phyloP scores from a whole-genome alignment of 2,888 invertebrate genomes.

The Synanthedon vespiformis region DNA sequence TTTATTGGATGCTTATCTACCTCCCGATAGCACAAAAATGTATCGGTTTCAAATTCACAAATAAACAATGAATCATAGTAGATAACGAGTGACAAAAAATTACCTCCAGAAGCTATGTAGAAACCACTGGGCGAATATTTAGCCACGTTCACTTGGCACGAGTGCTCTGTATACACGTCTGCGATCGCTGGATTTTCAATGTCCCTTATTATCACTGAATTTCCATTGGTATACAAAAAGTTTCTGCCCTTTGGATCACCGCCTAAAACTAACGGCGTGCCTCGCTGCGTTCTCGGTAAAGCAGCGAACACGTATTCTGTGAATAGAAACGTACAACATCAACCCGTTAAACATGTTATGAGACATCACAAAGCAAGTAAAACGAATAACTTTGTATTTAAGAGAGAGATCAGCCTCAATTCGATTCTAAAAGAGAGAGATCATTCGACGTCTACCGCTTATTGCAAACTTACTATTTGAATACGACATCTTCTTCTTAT shows the following conservation, averaged over 20 bases:
- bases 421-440: neutral
- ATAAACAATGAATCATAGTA: conserved; percentile 1
- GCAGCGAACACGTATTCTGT: conserved; percentile 92
- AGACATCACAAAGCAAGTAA: conserved; percentile 10
- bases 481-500: conserved; percentile 51
- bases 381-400: neutral
- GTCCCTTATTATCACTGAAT: conserved; percentile 96
- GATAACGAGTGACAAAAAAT: conserved; percentile 16
- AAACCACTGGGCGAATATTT: conserved; percentile 98
- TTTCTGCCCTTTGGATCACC: conserved; percentile 97
- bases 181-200: conserved; percentile 95
- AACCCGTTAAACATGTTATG: neutral
- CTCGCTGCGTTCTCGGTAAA: conserved; percentile 93
- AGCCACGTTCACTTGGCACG: conserved; percentile 94
- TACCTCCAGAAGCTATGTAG: conserved; percentile 98
- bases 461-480: conserved; percentile 56
- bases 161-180: conserved; percentile 98
- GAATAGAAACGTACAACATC: conserved; percentile 14
- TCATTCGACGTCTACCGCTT: conserved; percentile 7
- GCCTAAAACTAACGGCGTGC: conserved; percentile 93
- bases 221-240: conserved; percentile 97
- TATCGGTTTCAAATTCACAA: no score
- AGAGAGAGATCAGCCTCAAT: conserved; percentile 4
- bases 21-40: neutral
- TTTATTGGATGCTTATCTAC: no score